These are phyloP conservation scores for Cherax destructor DNA, from an alignment of 1,140 invertebrate species.

Conservation along the genomic window DNA sequence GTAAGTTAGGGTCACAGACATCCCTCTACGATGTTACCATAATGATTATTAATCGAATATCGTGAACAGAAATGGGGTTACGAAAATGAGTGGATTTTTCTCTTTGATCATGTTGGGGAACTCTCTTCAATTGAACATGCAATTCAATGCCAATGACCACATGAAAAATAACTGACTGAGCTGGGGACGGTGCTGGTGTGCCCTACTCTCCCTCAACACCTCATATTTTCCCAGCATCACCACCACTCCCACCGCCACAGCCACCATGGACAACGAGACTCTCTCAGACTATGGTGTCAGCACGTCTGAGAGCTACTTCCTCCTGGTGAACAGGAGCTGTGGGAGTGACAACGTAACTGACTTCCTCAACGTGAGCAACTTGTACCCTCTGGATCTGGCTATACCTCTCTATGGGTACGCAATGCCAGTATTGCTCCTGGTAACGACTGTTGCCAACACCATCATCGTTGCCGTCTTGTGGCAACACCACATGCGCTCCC, in stretches of 20 bases:
- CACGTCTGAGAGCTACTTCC: neutral
- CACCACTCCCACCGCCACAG: neutral
- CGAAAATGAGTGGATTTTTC: too few species aligned
- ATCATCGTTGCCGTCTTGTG: constrained; percentile 86
- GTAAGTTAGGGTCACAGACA: too few species aligned
- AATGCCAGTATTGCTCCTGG: constrained; percentile 88
- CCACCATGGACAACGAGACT: constrained; percentile 1
- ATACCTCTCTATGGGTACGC: constrained; percentile 83
- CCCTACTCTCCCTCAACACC: too few species aligned
- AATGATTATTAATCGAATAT: too few species aligned
- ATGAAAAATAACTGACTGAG: too few species aligned
- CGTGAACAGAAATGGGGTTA: too few species aligned
- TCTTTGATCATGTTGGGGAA: too few species aligned
- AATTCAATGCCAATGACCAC: too few species aligned
- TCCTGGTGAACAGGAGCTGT: neutral
- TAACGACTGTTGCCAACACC: constrained; percentile 93
- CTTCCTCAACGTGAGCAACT: constrained; percentile 33
- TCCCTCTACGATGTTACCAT: too few species aligned
- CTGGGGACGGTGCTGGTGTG: too few species aligned
- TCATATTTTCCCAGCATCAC: neutral
- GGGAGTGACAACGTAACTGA: neutral
- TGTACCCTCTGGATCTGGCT: constrained; percentile 79
- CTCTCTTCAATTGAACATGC: too few species aligned
- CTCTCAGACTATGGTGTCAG: neutral
- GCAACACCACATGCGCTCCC: constrained; percentile 81